Percentiles rank a stretch among this genome's conserved stretches.
phyloP scores from a whole-genome alignment of 2,888 invertebrate species.

The Cerastis rubricosa region DNA sequence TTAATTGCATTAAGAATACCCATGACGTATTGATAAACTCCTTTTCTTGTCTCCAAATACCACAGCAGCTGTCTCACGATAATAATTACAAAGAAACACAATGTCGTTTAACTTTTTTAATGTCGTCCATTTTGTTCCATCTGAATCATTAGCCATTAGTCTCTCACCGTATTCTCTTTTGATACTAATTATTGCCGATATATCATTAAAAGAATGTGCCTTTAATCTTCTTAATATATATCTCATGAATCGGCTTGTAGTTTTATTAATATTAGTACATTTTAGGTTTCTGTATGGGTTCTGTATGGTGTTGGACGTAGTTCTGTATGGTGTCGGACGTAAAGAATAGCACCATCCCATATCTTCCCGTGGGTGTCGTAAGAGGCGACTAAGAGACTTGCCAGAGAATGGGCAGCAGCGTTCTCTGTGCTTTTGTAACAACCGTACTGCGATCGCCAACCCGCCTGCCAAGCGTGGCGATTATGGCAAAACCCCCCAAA shows the following conservation, averaged over 20 bases:
- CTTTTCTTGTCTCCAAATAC: conserved; percentile 17
- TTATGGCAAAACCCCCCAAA: too few species aligned
- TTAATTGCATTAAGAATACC: not conserved
- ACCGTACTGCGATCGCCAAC: too few species aligned
- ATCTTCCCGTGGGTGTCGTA: too few species aligned
- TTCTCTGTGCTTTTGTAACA: too few species aligned
- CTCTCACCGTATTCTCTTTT: conserved; percentile 60
- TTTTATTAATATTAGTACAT: conserved; percentile 18
- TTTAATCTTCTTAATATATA: conserved; percentile 58
- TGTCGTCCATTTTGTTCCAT: conserved; percentile 55
- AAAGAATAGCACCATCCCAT: too few species aligned
- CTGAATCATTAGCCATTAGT: conserved; percentile 56
- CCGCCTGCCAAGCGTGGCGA: too few species aligned
- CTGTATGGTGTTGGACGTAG: too few species aligned
- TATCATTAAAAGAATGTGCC: conserved; percentile 51
- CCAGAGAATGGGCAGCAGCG: too few species aligned
- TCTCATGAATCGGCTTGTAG: conserved; percentile 16
- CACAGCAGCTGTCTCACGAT: conserved; percentile 32
- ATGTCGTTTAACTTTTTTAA: conserved; percentile 51
- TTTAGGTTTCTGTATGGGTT: not conserved
- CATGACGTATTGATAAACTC: conserved; percentile 13
- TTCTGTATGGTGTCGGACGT: too few species aligned
- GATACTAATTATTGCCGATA: conserved; percentile 59
- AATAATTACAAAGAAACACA: conserved; percentile 46
- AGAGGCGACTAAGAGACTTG: too few species aligned